A percentile compares a stretch with the other conserved stretches of the same genome.
Conservation (phyloP, 2,888 invertebrate species). For the Melikaiella ostensackeni region DNA sequence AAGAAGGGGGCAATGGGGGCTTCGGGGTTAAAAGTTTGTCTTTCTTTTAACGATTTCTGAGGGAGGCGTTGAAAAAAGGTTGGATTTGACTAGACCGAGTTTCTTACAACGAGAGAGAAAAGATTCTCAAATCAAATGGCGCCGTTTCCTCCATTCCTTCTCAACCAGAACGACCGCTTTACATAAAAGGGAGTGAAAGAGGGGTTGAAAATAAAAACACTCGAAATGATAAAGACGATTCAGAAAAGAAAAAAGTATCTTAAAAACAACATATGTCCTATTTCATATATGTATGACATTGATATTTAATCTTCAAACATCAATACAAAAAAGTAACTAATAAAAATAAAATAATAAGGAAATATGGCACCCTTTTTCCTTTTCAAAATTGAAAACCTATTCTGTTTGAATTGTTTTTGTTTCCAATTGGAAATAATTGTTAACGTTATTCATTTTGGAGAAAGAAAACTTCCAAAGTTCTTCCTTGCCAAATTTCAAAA, state of each 20-base stretch:
- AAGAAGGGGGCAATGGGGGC: background rate
- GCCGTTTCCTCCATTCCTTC: constrained; percentile 16
- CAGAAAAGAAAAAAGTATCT: background rate
- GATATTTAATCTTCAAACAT: background rate
- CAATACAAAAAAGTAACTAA: too few relatives aligned
- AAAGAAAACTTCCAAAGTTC: too few relatives aligned
- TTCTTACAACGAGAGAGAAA: background rate
- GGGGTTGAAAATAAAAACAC: constrained; percentile 26
- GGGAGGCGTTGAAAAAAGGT: constrained; percentile 20
- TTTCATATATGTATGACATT: background rate
- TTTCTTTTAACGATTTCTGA: constrained; percentile 52
- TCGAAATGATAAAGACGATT: background rate
- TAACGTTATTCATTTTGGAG: too few relatives aligned
- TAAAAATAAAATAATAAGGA: too few relatives aligned
- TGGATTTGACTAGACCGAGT: constrained; percentile 20
- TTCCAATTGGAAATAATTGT: too few relatives aligned
- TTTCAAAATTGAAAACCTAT: too few relatives aligned
- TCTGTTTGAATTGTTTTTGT: too few relatives aligned
- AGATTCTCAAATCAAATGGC: constrained; percentile 25
- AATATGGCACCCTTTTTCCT: too few relatives aligned
- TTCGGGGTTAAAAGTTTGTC: constrained; percentile 33
- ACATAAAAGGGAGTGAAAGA: constrained; percentile 38
- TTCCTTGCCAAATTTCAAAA: too few relatives aligned
- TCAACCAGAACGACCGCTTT: constrained; percentile 34
- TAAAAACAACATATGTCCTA: background rate